A percentile compares a stretch with the other conserved stretches of the same genome.
phyloP scores from a whole-genome alignment of 2,888 invertebrate species.

The Caenorhabditis uteleia region DNA sequence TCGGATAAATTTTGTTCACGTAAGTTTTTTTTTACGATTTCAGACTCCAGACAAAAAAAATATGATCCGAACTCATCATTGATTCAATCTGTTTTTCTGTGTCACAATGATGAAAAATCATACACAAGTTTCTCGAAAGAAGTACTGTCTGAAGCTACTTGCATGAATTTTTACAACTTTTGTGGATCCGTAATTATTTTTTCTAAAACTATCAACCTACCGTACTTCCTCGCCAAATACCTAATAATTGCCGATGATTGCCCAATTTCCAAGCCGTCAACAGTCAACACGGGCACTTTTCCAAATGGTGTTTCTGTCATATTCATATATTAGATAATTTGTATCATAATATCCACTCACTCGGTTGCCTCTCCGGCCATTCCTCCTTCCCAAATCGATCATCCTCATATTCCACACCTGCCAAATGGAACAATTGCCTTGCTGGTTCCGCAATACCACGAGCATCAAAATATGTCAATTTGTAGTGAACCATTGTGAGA shows the following conservation, averaged over 20 bases:
- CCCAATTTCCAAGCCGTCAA: conserved; percentile 44
- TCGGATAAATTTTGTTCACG: too few species aligned
- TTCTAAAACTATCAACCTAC: too few species aligned
- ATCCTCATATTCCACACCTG: conserved; percentile 5
- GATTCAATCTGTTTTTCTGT: too few species aligned
- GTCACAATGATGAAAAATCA: too few species aligned
- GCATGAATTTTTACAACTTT: too few species aligned
- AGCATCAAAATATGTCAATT: conserved; percentile 4
- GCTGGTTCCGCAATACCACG: conserved; percentile 7
- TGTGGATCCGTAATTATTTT: too few species aligned
- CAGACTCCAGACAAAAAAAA: too few species aligned
- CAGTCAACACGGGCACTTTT: conserved; percentile 40
- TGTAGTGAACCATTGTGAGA: conserved; percentile 13
- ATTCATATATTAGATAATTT: not conserved
- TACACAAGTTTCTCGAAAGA: too few species aligned
- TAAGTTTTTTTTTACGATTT: too few species aligned
- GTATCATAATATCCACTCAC: not conserved
- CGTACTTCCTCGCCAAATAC: conserved; percentile 43
- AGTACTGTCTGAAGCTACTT: too few species aligned
- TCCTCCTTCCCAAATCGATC: not conserved
- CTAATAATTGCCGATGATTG: conserved; percentile 45
- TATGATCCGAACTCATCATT: too few species aligned
- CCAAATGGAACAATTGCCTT: conserved; percentile 4
- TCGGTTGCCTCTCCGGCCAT: conserved; percentile 2
- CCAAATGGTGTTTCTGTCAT: conserved; percentile 39